Evolutionary conservation across 2,888 invertebrate species (phyloP).

Genomic region (Tholera decimalis): DNA sequence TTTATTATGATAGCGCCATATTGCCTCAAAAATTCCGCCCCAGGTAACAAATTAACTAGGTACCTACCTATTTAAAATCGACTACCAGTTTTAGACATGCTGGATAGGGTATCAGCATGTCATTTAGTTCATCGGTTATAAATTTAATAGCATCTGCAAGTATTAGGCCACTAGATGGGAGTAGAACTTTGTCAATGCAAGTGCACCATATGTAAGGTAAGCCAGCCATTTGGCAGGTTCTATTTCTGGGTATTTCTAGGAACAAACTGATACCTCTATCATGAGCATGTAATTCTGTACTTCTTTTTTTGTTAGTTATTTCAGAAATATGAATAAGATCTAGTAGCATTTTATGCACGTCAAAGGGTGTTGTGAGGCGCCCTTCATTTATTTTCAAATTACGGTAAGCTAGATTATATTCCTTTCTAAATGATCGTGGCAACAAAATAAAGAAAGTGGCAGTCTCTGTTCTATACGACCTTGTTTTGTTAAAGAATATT

Average conservation of each 20-base stretch:
- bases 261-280: slow-evolving; percentile 94
- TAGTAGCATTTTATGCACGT: slow-evolving; percentile 94
- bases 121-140: slow-evolving; percentile 31
- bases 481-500: slow-evolving; percentile 94
- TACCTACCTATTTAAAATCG: slow-evolving; percentile 29
- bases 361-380: slow-evolving; percentile 94
- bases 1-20: slow-evolving; percentile 5
- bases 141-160: slow-evolving; percentile 24
- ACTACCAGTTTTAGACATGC: slow-evolving; percentile 35
- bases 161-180: slow-evolving; percentile 2
- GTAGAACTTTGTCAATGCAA: slow-evolving; percentile 92
- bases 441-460: slow-evolving; percentile 94
- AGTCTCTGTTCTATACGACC: slow-evolving; percentile 95
- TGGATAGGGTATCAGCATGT: slow-evolving; percentile 22
- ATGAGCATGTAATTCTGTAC: slow-evolving; percentile 66
- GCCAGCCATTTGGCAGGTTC: slow-evolving; percentile 94
- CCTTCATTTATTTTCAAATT: slow-evolving; percentile 92
- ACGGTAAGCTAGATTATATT: slow-evolving; percentile 90
- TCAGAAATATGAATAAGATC: slow-evolving; percentile 91
- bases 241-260: slow-evolving; percentile 91
- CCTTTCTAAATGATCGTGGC: slow-evolving; percentile 93
- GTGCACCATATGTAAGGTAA: slow-evolving; percentile 96
- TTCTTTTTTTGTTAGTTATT: slow-evolving; percentile 70
- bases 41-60: slow-evolving; percentile 44
- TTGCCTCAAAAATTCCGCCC: slow-evolving; percentile 40